A percentile compares a stretch with the other conserved stretches of the same genome.
Conservation (phyloP, 2,113 vertebrate species). For the Menidia beryllina region DNA sequence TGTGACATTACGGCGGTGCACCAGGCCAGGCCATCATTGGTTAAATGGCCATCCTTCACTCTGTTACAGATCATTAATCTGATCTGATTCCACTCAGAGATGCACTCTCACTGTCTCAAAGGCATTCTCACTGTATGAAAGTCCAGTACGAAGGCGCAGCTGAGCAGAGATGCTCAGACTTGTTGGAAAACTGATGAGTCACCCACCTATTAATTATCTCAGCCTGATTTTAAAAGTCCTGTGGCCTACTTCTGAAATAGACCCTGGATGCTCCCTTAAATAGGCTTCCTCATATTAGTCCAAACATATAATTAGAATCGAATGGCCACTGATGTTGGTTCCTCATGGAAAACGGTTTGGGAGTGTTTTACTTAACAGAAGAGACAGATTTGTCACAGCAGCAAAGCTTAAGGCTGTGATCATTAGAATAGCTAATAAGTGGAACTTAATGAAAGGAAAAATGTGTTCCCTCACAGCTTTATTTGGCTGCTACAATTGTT, state of each 20-base stretch:
- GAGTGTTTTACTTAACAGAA: not conserved
- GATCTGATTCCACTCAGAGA: not conserved
- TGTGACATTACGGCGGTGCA: slow-evolving; percentile 13
- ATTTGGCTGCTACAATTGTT: too few relatives aligned
- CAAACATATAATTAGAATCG: slow-evolving; percentile 14
- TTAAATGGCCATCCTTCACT: slow-evolving; percentile 18
- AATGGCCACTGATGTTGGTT: slow-evolving; percentile 2
- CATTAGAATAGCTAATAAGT: too few relatives aligned
- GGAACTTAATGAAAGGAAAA: too few relatives aligned
- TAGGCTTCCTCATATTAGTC: slow-evolving; percentile 29
- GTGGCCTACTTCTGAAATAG: slow-evolving; percentile 17
- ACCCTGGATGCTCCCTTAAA: slow-evolving; percentile 22
- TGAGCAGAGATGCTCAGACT: slow-evolving; percentile 9
- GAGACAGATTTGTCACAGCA: not conserved
- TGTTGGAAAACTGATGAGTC: slow-evolving; percentile 21
- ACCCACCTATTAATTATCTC: slow-evolving; percentile 10
- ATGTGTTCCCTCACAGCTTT: too few relatives aligned
- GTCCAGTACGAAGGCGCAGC: not conserved
- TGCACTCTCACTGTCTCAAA: not conserved
- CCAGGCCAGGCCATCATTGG: slow-evolving; percentile 39
- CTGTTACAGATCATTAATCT: slow-evolving; percentile 37
- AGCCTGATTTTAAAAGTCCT: slow-evolving; percentile 24
- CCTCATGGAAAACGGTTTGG: not conserved
- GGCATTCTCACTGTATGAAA: not conserved
- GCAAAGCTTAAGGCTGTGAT: too few relatives aligned